phyloP scores from a whole-genome alignment of 2,113 vertebrate genomes.

The Cephalopterus ornatus region DNA sequence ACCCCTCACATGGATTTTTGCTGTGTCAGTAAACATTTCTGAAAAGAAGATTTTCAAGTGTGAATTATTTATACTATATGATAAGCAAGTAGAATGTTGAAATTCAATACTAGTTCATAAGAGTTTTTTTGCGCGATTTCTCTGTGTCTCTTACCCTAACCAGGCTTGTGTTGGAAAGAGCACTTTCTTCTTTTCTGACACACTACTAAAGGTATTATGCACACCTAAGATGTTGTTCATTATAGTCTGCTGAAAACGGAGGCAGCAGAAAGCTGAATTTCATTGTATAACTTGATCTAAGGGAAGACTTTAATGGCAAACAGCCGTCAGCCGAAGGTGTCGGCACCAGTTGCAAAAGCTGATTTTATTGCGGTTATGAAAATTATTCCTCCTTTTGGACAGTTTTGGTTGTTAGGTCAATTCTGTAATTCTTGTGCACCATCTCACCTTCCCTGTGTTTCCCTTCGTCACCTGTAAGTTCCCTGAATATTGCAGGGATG shows the following conservation, averaged over 20 bases:
- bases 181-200: slow-evolving; percentile 46
- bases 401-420: neutral
- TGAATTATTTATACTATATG: slow-evolving; percentile 84
- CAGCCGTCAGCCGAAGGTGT: neutral
- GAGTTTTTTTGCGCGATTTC: slow-evolving; percentile 74
- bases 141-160: neutral
- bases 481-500: neutral
- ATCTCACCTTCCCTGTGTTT: neutral
- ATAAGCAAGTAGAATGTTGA: slow-evolving; percentile 77
- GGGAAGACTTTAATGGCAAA: slow-evolving; percentile 41
- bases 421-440: neutral
- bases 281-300: slow-evolving; percentile 21
- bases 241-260: slow-evolving; percentile 28
- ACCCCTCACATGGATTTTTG: slow-evolving; percentile 68
- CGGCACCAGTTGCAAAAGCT: neutral
- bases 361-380: neutral
- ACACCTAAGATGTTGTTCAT: slow-evolving; percentile 44
- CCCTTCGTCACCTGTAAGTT: neutral
- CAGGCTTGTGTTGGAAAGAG: slow-evolving; percentile 6
- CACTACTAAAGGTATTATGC: slow-evolving; percentile 13
- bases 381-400: neutral
- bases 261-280: slow-evolving; percentile 36
- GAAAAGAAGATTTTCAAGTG: slow-evolving; percentile 77
- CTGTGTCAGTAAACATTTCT: slow-evolving; percentile 86
- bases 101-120: slow-evolving; percentile 75